Evolutionary conservation across 2,797 vertebrate genomes (phyloP).

Genomic region (Staurois parvus): DNA sequence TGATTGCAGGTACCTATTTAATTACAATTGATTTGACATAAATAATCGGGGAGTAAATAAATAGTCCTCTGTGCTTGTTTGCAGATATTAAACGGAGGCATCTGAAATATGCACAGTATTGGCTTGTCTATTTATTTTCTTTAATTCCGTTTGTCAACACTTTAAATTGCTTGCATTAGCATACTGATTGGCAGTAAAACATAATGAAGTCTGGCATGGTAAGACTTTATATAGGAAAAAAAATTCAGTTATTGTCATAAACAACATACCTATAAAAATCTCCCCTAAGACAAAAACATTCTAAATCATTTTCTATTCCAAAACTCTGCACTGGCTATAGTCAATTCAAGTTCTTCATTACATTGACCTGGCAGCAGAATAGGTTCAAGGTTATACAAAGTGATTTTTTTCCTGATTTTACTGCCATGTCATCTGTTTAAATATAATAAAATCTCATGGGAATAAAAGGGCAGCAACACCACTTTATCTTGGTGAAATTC

Average conservation of each 20-base stretch:
- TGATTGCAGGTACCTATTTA: slow-evolving; percentile 68
- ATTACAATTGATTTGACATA: slow-evolving; percentile 75
- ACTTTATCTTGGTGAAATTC: slow-evolving; percentile 32
- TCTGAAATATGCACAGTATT: slow-evolving; percentile 68
- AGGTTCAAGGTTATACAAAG: slow-evolving; percentile 57
- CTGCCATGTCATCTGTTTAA: slow-evolving; percentile 47
- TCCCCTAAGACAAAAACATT: background rate
- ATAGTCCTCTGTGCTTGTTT: slow-evolving; percentile 65
- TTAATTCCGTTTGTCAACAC: slow-evolving; percentile 66
- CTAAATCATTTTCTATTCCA: slow-evolving; percentile 32
- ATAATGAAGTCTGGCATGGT: slow-evolving; percentile 61
- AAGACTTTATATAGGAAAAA: slow-evolving; percentile 39
- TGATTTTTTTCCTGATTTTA: slow-evolving; percentile 40
- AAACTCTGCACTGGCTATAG: slow-evolving; percentile 30
- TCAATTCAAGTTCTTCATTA: slow-evolving; percentile 21
- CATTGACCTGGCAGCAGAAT: slow-evolving; percentile 15
- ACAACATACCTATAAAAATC: slow-evolving; percentile 46
- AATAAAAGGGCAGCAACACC: slow-evolving; percentile 49
- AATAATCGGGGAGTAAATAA: slow-evolving; percentile 72
- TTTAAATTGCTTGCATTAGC: slow-evolving; percentile 70
- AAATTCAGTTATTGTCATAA: slow-evolving; percentile 38
- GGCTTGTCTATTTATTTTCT: slow-evolving; percentile 66
- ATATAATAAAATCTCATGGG: slow-evolving; percentile 38
- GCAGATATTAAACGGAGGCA: slow-evolving; percentile 69
- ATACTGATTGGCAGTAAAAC: slow-evolving; percentile 68